Evolutionary conservation across 1,140 invertebrate species (phyloP).

Genomic region (Panonychus citri): DNA sequence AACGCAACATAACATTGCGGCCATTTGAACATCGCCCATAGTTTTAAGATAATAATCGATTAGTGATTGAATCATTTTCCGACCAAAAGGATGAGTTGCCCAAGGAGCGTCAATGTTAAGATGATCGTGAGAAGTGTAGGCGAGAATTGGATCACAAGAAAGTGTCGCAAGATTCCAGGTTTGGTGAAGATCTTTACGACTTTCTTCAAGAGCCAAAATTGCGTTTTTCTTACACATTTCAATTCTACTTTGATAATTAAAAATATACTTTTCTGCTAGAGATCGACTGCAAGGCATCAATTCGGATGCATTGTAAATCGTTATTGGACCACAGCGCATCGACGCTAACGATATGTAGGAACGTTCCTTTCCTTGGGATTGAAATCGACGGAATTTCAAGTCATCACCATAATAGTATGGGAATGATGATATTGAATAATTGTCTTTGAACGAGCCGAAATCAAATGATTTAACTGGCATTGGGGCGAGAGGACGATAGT

Average conservation of each 20-base stretch:
- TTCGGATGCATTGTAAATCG: slow-evolving; percentile 53
- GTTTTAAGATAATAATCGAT: slow-evolving; percentile 30
- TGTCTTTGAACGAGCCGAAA: background rate
- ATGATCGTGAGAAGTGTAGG: background rate
- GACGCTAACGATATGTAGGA: background rate
- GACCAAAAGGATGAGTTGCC: slow-evolving; percentile 58
- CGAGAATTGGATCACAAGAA: background rate
- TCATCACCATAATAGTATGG: slow-evolving; percentile 54
- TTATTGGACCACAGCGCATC: slow-evolving; percentile 28
- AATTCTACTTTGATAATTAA: slow-evolving; percentile 27
- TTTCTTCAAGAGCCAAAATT: slow-evolving; percentile 40
- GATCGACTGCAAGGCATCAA: slow-evolving; percentile 51
- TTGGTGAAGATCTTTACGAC: slow-evolving; percentile 55
- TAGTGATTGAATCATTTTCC: slow-evolving; percentile 56
- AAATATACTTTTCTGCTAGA: slow-evolving; percentile 55
- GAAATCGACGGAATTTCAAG: background rate
- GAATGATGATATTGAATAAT: slow-evolving; percentile 26
- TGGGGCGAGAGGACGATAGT: background rate
- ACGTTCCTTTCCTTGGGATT: background rate
- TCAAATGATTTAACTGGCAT: background rate
- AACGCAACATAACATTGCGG: slow-evolving; percentile 68
- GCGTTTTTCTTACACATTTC: slow-evolving; percentile 59
- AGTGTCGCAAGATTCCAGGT: slow-evolving; percentile 15
- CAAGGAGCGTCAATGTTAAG: slow-evolving; percentile 30
- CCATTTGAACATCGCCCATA: slow-evolving; percentile 61